Percentiles rank a stretch among this genome's conserved stretches.
Evolutionary conservation across 2,888 invertebrate genomes (phyloP).

Genomic region (Parnassius orleans): DNA sequence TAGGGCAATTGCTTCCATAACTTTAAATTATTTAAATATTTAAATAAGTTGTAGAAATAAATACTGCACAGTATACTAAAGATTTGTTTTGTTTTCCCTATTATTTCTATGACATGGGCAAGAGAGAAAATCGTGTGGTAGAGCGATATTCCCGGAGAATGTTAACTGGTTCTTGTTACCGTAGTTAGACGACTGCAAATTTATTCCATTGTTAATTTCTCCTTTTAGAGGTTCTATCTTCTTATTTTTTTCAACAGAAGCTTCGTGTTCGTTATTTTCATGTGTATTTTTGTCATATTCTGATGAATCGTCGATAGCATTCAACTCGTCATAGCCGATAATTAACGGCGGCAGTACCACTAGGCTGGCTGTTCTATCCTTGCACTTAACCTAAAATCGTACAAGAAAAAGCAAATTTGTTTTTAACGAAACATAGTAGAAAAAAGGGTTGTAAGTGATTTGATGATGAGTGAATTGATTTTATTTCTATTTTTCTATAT

Average conservation of each 20-base stretch:
- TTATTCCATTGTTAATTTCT: neutral
- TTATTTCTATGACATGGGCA: neutral
- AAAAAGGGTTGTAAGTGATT: no score
- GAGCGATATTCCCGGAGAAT: neutral
- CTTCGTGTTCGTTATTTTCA: neutral
- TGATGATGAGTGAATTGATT: no score
- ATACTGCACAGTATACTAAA: neutral
- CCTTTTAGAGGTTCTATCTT: neutral
- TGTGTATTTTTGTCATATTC: conserved; percentile 8
- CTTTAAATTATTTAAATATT: no score
- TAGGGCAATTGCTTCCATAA: no score
- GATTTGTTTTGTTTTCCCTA: neutral
- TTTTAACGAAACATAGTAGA: neutral
- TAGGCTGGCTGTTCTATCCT: conserved; percentile 53
- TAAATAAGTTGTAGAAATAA: no score
- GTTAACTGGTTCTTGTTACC: neutral
- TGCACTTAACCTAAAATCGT: conserved; percentile 38
- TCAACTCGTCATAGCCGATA: conserved; percentile 61
- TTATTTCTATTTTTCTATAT: neutral
- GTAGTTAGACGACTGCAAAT: no score
- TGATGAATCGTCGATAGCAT: conserved; percentile 31
- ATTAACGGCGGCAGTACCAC: conserved; percentile 62
- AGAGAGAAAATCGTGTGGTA: neutral
- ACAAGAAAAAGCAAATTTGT: neutral
- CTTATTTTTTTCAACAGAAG: no score